Conservation (phyloP, 2,888 invertebrate species). For the Dendrolimus houi region DNA sequence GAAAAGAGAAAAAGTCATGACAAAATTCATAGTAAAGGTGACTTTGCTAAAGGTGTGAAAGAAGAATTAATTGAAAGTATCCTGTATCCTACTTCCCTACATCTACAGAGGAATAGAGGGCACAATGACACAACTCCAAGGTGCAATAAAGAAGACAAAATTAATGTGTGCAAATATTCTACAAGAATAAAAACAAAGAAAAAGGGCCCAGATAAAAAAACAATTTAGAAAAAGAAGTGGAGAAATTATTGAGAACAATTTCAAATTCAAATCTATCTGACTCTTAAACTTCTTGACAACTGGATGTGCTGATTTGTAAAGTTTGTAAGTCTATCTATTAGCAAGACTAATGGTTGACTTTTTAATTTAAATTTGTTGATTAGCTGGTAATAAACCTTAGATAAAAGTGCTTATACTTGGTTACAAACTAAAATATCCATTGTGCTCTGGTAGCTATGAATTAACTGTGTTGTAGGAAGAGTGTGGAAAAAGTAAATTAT, state of each 20-base stretch:
- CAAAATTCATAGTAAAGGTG: slow-evolving; percentile 25
- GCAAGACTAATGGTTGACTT: too few relatives aligned
- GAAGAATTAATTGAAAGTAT: slow-evolving; percentile 42
- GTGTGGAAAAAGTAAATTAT: neutral
- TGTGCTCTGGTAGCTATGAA: too few relatives aligned
- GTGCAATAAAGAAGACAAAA: slow-evolving; percentile 26
- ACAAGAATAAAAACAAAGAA: slow-evolving; percentile 36
- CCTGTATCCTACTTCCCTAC: slow-evolving; percentile 30
- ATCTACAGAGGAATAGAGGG: slow-evolving; percentile 23
- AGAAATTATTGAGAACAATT: slow-evolving; percentile 41
- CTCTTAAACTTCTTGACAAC: slow-evolving; percentile 6
- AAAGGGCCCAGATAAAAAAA: slow-evolving; percentile 29
- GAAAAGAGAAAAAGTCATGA: slow-evolving; percentile 20
- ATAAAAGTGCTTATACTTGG: too few relatives aligned
- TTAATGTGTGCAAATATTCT: slow-evolving; percentile 21
- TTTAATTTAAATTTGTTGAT: too few relatives aligned
- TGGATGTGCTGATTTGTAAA: too few relatives aligned
- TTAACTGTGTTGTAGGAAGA: too few relatives aligned
- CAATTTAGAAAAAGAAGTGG: slow-evolving; percentile 50
- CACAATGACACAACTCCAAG: slow-evolving; percentile 15
- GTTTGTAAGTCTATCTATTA: too few relatives aligned
- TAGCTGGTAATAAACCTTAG: too few relatives aligned
- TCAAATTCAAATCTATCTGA: slow-evolving; percentile 42
- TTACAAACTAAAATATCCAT: too few relatives aligned
- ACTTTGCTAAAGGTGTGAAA: slow-evolving; percentile 25